Conservation (phyloP, 2,113 vertebrate genomes). For the Phocoena phocoena region DNA sequence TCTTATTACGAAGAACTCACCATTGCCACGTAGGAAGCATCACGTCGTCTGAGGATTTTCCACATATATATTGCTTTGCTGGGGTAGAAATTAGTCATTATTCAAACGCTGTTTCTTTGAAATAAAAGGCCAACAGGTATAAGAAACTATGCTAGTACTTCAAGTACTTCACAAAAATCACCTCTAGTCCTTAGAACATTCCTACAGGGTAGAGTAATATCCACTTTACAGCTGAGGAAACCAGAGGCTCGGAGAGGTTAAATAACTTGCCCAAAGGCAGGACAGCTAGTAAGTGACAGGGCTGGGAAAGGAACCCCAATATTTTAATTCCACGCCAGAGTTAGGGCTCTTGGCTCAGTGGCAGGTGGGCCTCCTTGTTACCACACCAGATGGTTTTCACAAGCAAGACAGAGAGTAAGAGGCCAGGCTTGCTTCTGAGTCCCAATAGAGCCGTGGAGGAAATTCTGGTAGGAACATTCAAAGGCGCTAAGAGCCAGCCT, state of each 20-base stretch:
- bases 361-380: fast-evolving
- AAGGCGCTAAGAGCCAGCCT: fast-evolving
- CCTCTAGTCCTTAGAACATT: fast-evolving
- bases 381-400: not conserved
- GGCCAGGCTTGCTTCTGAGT: not conserved
- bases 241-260: not conserved
- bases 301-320: not conserved
- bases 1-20: not conserved
- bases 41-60: not conserved
- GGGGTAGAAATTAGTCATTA: fast-evolving
- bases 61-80: not conserved
- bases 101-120: not conserved
- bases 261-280: not conserved
- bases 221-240: fast-evolving
- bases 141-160: not conserved
- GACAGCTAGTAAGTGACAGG: not conserved
- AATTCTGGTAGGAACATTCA: not conserved
- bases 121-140: not conserved
- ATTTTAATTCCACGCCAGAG: not conserved
- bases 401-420: fast-evolving
- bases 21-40: not conserved
- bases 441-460: fast-evolving
- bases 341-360: not conserved
- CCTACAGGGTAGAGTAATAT: not conserved
- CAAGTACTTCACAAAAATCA: fast-evolving